phyloP scores from a whole-genome alignment of 37 sponge, comb jelly and placozoan genomes.

The Diacarnus erythraeanus region DNA sequence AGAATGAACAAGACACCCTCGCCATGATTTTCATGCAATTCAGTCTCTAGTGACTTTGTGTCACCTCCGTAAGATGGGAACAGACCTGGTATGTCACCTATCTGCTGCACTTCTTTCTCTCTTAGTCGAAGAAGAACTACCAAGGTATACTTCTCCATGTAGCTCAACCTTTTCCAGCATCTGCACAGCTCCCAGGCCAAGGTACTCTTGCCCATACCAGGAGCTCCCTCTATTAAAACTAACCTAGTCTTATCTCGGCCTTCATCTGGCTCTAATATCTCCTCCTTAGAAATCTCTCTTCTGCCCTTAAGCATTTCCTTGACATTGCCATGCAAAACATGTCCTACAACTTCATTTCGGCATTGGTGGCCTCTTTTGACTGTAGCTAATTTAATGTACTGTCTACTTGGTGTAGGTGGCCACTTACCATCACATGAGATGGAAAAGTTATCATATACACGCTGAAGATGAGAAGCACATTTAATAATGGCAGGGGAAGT shows the following conservation, averaged over 20 bases:
- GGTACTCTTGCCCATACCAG: conserved; percentile 39
- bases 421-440: background rate
- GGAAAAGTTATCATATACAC: no score
- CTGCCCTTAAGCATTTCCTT: conserved; percentile 5
- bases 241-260: background rate
- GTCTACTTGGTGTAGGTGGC: background rate
- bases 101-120: conserved; percentile 26
- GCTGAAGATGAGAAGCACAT: no score
- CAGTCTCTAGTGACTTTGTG: background rate
- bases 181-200: conserved; percentile 30
- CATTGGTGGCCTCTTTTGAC: background rate
- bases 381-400: conserved; percentile 16
- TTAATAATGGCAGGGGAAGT: no score
- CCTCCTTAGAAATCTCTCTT: background rate
- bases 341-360: background rate
- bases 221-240: conserved; percentile 16
- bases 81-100: background rate
- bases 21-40: conserved; percentile 18
- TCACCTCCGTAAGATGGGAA: background rate
- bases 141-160: background rate
- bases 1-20: conserved; percentile 22
- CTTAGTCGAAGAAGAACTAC: conserved; percentile 24
- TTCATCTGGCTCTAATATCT: background rate
- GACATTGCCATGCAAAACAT: conserved; percentile 1
- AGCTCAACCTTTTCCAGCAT: background rate